Conservation (phyloP, 2,797 vertebrate species). For the Neopelma chrysocephalum region DNA sequence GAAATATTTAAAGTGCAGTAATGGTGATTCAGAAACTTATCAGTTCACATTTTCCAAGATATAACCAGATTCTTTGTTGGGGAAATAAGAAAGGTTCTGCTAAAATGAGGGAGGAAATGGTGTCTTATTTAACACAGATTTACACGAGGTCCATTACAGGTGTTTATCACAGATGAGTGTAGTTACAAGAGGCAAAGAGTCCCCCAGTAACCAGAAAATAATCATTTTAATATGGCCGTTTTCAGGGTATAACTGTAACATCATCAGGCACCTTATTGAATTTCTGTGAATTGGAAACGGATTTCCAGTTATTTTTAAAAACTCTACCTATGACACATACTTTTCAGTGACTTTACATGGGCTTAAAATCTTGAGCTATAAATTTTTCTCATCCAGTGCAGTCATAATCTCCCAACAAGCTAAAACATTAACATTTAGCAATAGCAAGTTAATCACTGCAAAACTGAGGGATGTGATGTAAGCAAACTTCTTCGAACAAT, state of each 20-base stretch:
- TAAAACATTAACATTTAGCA: neutral
- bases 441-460: neutral
- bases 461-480: neutral
- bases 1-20: neutral
- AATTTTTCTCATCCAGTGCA: neutral
- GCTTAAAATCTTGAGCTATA: neutral
- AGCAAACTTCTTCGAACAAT: neutral
- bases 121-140: neutral
- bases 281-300: neutral
- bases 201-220: neutral
- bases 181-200: neutral
- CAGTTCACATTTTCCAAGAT: neutral
- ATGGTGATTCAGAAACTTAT: neutral
- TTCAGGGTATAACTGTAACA: neutral
- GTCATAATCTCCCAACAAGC: neutral
- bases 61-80: neutral
- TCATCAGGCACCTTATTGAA: neutral
- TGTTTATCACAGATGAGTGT: neutral
- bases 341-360: neutral
- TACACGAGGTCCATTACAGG: neutral
- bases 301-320: neutral
- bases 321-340: neutral
- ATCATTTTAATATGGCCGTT: neutral
- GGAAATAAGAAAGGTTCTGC: neutral
- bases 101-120: neutral